Percentiles rank a stretch among this genome's conserved stretches.
These are phyloP conservation scores for Notodonta ziczac DNA, from an alignment of 2,888 invertebrate genomes.

Conservation along the genomic window DNA sequence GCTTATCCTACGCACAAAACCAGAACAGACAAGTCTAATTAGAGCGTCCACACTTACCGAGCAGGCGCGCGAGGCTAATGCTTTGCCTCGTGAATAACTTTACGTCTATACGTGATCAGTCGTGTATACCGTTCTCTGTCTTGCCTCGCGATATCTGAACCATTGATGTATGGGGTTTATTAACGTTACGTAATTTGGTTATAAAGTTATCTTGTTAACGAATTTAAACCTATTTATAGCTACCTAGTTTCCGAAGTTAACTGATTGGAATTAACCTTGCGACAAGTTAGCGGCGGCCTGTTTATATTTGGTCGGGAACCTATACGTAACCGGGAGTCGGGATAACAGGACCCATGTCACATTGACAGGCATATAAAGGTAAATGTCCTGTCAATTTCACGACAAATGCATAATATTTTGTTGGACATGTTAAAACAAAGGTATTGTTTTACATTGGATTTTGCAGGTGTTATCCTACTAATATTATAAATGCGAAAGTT, in stretches of 20 bases:
- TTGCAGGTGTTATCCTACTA: no score
- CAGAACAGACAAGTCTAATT: no score
- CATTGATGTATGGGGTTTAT: no score
- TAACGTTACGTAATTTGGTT: no score
- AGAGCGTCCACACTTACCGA: no score
- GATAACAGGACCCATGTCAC: conserved; percentile 14
- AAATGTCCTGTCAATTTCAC: conserved; percentile 15
- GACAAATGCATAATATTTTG: neutral
- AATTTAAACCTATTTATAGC: neutral
- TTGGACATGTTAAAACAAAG: conserved; percentile 8
- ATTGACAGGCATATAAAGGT: conserved; percentile 13
- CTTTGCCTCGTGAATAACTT: no score
- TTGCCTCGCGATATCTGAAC: no score
- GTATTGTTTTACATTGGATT: neutral
- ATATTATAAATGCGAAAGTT: no score
- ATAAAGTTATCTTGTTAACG: neutral
- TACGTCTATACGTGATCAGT: no score
- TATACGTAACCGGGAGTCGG: conserved; percentile 15
- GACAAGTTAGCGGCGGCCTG: neutral
- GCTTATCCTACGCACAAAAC: no score
- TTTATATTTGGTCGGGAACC: conserved; percentile 3
- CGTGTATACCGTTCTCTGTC: no score
- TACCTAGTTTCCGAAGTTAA: neutral
- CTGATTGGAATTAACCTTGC: neutral
- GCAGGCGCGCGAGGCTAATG: no score